Conservation (phyloP, 1,140 invertebrate genomes). For the Hermetia illucens region DNA sequence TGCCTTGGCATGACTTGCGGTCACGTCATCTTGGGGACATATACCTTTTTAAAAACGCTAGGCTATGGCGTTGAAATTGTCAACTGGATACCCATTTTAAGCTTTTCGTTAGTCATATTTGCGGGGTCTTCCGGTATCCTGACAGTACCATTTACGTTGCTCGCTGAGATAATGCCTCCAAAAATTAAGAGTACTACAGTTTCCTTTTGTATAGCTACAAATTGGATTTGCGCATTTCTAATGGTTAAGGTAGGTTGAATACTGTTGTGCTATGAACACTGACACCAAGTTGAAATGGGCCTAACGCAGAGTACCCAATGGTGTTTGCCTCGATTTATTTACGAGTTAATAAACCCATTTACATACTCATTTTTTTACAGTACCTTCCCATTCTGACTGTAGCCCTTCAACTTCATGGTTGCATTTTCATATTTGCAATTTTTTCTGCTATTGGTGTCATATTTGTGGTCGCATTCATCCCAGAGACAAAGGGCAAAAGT, state of each 20-base stretch:
- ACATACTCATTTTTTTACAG: too few species aligned
- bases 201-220: background rate
- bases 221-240: background rate
- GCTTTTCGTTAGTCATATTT: constrained; percentile 1
- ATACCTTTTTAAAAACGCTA: constrained; percentile 1
- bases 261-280: too few species aligned
- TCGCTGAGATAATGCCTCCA: background rate
- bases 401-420: background rate
- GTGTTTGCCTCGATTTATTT: too few species aligned
- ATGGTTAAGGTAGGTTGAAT: too few species aligned
- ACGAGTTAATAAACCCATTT: too few species aligned
- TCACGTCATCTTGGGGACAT: background rate
- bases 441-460: constrained; percentile 1
- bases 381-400: too few species aligned
- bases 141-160: background rate
- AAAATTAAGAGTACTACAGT: background rate
- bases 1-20: background rate
- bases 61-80: background rate
- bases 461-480: constrained; percentile 31
- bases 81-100: constrained; percentile 3
- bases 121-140: background rate
- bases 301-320: too few species aligned
- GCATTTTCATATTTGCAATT: constrained; percentile 2
- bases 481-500: constrained; percentile 53
- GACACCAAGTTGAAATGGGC: too few species aligned